Base-by-base conservation (phyloP, 2,113 vertebrate species). In the Oxyura jamaicensis region DNA sequence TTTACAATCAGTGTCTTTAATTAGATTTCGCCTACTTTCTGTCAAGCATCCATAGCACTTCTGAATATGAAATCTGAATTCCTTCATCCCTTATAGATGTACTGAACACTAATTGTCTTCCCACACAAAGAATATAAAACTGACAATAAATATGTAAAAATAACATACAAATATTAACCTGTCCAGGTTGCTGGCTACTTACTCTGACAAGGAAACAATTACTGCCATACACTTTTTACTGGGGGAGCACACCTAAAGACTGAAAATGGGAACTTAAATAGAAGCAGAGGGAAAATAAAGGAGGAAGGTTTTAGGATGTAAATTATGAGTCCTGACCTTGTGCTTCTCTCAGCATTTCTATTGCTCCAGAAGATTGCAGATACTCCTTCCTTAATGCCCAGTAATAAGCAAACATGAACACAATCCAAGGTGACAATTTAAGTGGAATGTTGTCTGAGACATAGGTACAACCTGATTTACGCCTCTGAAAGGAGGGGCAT, bases 401-500 rank as follows among this genome's bases (percentile, higher is more conserved):
- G 41, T 88, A 86, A 77, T 7, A 93, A 46, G 36, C 21, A 48
- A 44, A 73, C 0, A 2, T 56, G 67, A 88, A 53, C 59, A 81
- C 6, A 39, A 46, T 62, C n/a, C 72, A 77, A 88, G 33, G 76
- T 90, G 75, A 88, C 76, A 92, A 92, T 88, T 91, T 73, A 69
- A 58, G 76, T 42, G 94, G 88, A 95, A 97, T 86, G 88, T 29
- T 80, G 92, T 18, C 79, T 0, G 0, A 94, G 60, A 93, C 55
- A 36, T 44, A 10, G 2, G 8, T 44, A 71, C 12, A 94, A 96
- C 75, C 82, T 69, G 90, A 79, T 83, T 73, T 63, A 41, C 60
- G 83, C 60, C 94, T 90, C 58, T 88, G 55, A 44, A 69, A 94
- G 88, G 90, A 20, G 88, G 68, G 93, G 90, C 83, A 77, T 62